phyloP scores from a whole-genome alignment of 2,797 vertebrate species.

The Octomys mimax region DNA sequence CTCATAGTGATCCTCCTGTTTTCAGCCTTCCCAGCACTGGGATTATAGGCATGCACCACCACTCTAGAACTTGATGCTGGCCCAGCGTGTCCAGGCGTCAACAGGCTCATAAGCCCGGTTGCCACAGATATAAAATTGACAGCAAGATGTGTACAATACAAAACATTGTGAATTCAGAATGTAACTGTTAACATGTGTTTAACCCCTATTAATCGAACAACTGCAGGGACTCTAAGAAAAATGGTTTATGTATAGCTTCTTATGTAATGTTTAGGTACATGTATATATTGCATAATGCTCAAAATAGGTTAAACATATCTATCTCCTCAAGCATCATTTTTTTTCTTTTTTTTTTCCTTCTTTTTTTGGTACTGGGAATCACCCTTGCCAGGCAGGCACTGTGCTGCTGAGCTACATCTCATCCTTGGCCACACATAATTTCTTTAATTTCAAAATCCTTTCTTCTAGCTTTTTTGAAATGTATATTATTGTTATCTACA shows the following conservation, averaged over 20 bases:
- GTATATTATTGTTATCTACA: neutral
- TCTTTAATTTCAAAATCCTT: neutral
- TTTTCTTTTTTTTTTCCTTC: too few species aligned
- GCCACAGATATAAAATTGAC: conserved; percentile 23
- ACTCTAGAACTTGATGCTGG: too few species aligned
- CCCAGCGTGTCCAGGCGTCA: neutral
- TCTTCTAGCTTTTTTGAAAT: neutral
- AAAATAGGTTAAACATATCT: neutral
- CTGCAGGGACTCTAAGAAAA: neutral
- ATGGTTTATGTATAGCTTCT: neutral
- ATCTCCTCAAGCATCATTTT: neutral
- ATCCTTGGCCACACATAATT: neutral
- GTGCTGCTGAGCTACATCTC: too few species aligned
- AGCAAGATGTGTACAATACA: conserved; percentile 17
- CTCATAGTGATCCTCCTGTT: too few species aligned
- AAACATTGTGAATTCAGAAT: conserved; percentile 19
- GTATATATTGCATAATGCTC: neutral
- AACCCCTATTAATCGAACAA: neutral
- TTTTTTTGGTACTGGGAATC: too few species aligned
- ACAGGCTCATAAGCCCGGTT: conserved; percentile 1
- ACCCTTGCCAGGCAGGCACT: too few species aligned
- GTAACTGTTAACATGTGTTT: neutral
- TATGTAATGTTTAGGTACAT: neutral
- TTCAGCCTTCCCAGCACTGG: too few species aligned
- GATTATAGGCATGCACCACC: too few species aligned